These are phyloP conservation scores for Agrochola circellaris DNA, from an alignment of 2,888 invertebrate genomes.

Conservation along the genomic window DNA sequence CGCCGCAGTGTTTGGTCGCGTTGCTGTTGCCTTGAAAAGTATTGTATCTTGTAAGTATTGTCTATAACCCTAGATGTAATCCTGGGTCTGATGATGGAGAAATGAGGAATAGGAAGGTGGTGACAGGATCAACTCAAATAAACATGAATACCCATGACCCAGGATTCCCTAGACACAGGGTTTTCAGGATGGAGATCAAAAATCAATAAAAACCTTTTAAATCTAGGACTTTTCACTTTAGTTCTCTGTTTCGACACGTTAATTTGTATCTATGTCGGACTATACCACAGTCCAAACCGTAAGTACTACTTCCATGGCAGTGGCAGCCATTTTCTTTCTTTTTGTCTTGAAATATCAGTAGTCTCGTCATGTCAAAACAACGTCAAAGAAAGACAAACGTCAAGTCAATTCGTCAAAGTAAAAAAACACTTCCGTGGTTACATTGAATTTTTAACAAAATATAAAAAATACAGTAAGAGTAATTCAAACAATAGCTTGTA, in stretches of 20 bases:
- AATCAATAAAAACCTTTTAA: not conserved
- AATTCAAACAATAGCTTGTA: conserved; percentile 3
- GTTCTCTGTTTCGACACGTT: not conserved
- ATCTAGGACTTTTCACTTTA: not conserved
- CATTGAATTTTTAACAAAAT: not conserved
- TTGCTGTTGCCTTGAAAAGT: not conserved
- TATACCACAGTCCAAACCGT: not conserved
- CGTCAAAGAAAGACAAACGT: not conserved
- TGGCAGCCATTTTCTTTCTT: not conserved
- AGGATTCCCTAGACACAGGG: not conserved
- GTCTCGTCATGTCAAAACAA: conserved; percentile 2
- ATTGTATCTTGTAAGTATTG: not conserved
- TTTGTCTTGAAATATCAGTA: not conserved
- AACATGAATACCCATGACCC: not conserved
- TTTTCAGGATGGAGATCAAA: not conserved
- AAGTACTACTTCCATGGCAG: conserved; percentile 10
- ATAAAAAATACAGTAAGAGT: conserved; percentile 4
- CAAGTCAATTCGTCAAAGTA: not conserved
- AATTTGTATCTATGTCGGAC: not conserved
- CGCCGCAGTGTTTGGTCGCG: not conserved
- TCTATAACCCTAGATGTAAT: not conserved
- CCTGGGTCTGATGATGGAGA: not conserved
- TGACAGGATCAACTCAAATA: not conserved
- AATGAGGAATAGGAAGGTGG: not conserved
- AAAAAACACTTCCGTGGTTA: not conserved